Base-by-base conservation (phyloP, 1,140 invertebrate species). In the Drosophila paulistorum region DNA sequence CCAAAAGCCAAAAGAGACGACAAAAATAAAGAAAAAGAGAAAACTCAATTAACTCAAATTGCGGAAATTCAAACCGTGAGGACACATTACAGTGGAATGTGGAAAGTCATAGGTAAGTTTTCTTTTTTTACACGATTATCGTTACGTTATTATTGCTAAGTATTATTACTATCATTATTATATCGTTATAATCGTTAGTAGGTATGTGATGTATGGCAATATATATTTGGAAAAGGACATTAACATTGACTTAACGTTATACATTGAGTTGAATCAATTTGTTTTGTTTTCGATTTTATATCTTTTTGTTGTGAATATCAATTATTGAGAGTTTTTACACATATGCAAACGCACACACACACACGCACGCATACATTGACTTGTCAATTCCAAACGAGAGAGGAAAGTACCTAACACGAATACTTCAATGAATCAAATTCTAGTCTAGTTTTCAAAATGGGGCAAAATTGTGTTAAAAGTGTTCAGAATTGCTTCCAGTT, bases 1-100 rank as follows among this genome's bases (percentile, higher is more conserved):
- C 9, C 0, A 10, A 60, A 23, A 60, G 20, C 10, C 11, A 60
- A 39, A 17, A 23, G 1, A 60, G 7, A 59, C 7, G 39, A 39
- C 14, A 23, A n/a, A 35, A 39, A 60, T 23, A n/a, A 60, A 35
- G 7, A 60, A 59, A 60, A 13, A 9, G 37, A 35, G 7, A 60
- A 37, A 60, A 13, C 14, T 51, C 3, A 23, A 3, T 7, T 23
- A 60, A 39, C 20, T 60, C 3, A 57, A 33, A 57, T 26, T 30
- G 35, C 37, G 37, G 35, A 20, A 65, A 39, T 72, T 73, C 35
- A 54, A 73, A 74, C 74, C 57, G 64, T 72, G 69, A 64, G 72
- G 71, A 75, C 72, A 75, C 71, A 74, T 41, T 75, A 75, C 71
- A 68, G 72, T 74, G 72, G 72, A 75, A 57, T 35, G 33, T 54